phyloP scores from a whole-genome alignment of 2,797 vertebrate genomes.

The Epinephelus coioides region DNA sequence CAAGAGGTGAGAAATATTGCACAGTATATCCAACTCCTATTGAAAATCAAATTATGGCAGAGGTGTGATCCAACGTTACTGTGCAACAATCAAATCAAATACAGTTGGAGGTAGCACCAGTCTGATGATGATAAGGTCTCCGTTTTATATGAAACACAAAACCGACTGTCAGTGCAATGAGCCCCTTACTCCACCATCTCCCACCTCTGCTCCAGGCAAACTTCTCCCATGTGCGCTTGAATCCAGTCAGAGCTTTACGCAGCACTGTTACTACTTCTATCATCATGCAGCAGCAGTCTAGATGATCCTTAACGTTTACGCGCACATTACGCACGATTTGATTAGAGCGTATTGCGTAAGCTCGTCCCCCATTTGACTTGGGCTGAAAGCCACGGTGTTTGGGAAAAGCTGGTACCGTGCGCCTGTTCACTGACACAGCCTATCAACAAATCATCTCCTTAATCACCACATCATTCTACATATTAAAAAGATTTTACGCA shows the following conservation, averaged over 20 bases:
- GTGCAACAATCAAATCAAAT: not conserved
- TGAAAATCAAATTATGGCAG: too few species aligned
- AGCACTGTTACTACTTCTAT: not conserved
- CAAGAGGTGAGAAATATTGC: too few species aligned
- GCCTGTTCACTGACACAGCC: not conserved
- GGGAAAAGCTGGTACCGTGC: not conserved
- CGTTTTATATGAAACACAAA: too few species aligned
- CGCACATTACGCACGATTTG: not conserved
- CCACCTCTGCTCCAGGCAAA: too few species aligned
- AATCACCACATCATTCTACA: not conserved
- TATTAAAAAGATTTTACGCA: not conserved
- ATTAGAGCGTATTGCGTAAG: conserved; percentile 1
- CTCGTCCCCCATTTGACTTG: not conserved
- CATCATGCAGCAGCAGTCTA: too few species aligned
- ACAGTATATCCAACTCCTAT: too few species aligned
- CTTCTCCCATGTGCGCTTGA: too few species aligned
- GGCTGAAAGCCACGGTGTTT: not conserved
- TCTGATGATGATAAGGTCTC: too few species aligned
- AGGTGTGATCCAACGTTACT: too few species aligned
- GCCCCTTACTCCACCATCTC: too few species aligned
- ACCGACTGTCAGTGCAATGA: too few species aligned
- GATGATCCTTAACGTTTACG: not conserved
- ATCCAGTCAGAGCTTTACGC: not conserved
- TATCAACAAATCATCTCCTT: not conserved
- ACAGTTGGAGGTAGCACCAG: not conserved